These are phyloP conservation scores for Heliconius sara DNA, from an alignment of 2,888 invertebrate genomes.

Conservation along the genomic window DNA sequence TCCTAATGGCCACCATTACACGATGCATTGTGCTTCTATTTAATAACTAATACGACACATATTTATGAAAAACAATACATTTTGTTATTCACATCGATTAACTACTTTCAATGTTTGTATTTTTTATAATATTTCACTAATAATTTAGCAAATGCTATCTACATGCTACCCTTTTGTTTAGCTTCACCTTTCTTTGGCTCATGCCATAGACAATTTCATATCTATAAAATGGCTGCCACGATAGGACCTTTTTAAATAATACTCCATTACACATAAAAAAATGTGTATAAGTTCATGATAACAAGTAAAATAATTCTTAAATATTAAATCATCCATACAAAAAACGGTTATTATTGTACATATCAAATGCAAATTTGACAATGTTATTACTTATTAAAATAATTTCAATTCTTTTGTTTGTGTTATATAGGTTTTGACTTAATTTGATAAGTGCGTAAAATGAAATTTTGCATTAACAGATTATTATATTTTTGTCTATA, in stretches of 20 bases:
- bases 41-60: constrained; percentile 62
- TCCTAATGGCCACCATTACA: constrained; percentile 84
- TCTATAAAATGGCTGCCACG: constrained; percentile 83
- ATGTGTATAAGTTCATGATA: constrained; percentile 11
- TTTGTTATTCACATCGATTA: constrained; percentile 61
- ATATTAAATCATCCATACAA: not conserved
- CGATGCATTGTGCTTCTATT: constrained; percentile 80
- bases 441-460: not conserved
- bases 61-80: constrained; percentile 56
- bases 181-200: constrained; percentile 83
- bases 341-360: not conserved
- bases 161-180: constrained; percentile 84
- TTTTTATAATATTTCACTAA: constrained; percentile 64
- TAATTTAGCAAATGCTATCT: constrained; percentile 77
- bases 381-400: not conserved
- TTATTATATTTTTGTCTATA: constrained; percentile 1
- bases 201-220: constrained; percentile 72
- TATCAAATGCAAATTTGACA: not conserved
- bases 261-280: constrained; percentile 55
- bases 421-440: not conserved
- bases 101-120: constrained; percentile 60
- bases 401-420: not conserved
- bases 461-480: not conserved
- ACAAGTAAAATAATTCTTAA: not conserved
- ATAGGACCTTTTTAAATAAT: constrained; percentile 61